Conservation (phyloP, 1,140 invertebrate species). For the Zeugodacus cucurbitae region DNA sequence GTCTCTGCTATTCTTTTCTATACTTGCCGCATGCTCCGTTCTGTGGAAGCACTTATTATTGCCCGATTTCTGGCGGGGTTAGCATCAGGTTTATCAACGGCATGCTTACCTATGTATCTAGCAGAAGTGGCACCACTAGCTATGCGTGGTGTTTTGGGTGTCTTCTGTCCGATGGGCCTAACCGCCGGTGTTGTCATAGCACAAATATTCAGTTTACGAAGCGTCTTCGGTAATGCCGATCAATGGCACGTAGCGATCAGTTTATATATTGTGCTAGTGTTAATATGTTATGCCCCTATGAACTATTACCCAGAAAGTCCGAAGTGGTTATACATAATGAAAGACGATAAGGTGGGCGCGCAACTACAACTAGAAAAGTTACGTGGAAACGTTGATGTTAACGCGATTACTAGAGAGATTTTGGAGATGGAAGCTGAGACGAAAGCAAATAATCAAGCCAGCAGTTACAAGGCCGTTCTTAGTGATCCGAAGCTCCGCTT, state of each 20-base stretch:
- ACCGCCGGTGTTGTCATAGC: conserved; percentile 83
- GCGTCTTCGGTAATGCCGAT: conserved; percentile 68
- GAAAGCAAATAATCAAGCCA: conserved; percentile 68
- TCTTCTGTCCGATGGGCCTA: conserved; percentile 84
- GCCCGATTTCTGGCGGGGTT: conserved; percentile 80
- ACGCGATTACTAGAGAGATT: conserved; percentile 65
- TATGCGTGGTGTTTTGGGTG: conserved; percentile 82
- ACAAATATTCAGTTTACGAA: conserved; percentile 71
- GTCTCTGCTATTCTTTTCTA: conserved; percentile 72
- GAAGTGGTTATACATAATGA: conserved; percentile 82
- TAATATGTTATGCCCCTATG: conserved; percentile 70
- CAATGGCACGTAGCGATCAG: conserved; percentile 78
- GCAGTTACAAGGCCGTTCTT: conserved; percentile 58
- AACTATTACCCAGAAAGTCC: conserved; percentile 84
- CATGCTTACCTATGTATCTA: conserved; percentile 86
- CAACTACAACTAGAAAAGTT: conserved; percentile 59
- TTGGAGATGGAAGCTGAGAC: conserved; percentile 61
- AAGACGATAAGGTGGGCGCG: conserved; percentile 72
- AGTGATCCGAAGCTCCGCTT: conserved; percentile 59
- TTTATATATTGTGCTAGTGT: conserved; percentile 71
- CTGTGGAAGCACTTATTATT: conserved; percentile 78
- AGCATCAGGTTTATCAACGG: conserved; percentile 77
- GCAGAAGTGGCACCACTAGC: conserved; percentile 82
- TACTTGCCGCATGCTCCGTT: conserved; percentile 70
- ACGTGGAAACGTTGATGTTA: conserved; percentile 49